Percentiles rank a stretch among this genome's conserved stretches.
These are phyloP conservation scores for Coilia nasus DNA, from an alignment of 2,797 vertebrate species.

Conservation along the genomic window DNA sequence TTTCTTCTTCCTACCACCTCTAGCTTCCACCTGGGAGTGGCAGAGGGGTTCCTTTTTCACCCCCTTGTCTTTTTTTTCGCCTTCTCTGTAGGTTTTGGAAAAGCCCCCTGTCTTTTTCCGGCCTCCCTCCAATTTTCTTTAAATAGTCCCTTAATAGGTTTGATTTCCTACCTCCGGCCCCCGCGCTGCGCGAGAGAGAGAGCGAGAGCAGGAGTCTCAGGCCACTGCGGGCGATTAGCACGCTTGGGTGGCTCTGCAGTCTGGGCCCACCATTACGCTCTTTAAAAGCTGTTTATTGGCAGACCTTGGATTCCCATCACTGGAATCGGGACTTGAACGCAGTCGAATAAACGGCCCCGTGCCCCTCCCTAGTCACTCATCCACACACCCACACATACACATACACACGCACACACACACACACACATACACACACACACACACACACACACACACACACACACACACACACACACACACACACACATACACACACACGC, in stretches of 20 bases:
- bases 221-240: slow-evolving; percentile 58
- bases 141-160: slow-evolving; percentile 79
- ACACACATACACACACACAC: slow-evolving; percentile 28
- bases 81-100: slow-evolving; percentile 67
- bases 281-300: slow-evolving; percentile 69
- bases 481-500: slow-evolving; percentile 13
- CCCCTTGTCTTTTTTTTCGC: slow-evolving; percentile 64
- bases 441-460: slow-evolving; percentile 24
- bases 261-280: slow-evolving; percentile 53
- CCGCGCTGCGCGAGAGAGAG: slow-evolving; percentile 23
- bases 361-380: slow-evolving; percentile 29
- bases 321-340: slow-evolving; percentile 44
- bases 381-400: background rate
- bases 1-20: background rate
- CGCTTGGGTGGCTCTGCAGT: slow-evolving; percentile 67
- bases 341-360: slow-evolving; percentile 2
- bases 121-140: slow-evolving; percentile 77
- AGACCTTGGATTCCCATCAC: slow-evolving; percentile 62
- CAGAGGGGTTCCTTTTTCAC: slow-evolving; percentile 62
- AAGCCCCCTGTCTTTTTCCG: slow-evolving; percentile 69
- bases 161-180: slow-evolving; percentile 78
- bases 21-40: slow-evolving; percentile 18
- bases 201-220: slow-evolving; percentile 55
- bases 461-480: background rate
- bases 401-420: slow-evolving; percentile 20